Base-by-base conservation (phyloP, 2,797 vertebrate genomes). In the Anabacerthia variegaticeps region DNA sequence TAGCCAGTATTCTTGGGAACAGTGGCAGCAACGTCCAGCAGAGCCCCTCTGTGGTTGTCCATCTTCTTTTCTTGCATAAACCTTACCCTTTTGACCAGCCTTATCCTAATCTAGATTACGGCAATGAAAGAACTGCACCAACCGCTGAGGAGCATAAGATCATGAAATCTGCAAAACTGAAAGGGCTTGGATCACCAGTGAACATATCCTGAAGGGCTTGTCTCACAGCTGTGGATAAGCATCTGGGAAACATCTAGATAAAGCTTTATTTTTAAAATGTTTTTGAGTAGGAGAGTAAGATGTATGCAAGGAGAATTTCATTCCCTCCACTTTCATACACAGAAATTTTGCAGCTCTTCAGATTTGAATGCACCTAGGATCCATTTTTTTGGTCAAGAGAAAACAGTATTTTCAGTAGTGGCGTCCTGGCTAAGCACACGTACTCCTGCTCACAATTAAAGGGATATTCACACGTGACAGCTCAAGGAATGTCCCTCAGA, bases 211-310 rank as follows among this genome's bases (percentile, higher is more conserved):
- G 44, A 93, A 79, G 51, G 59, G 19, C 15, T 89, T 56, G 23
- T 76, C 51, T 85, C 30, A 14, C 48, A 85, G 28, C 2, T 56
- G 36, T 69, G 58, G 24, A 37, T 63, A 59, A 93, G 44, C 43
- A 93, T 52, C 71, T 88, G 51, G 36, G 32, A 93, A 95, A 67
- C 43, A 73, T 46, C 34, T n/a, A 90, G 51, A 66, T 27, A 48
- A 63, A 69, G 23, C 12, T 79, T 74, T 16, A 3, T 51, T 66
- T 82, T 84, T 20, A 2, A 17, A 44, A 56, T 71, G 75, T 8
- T 85, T 92, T 81, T 58, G 59, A 73, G 43, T 55, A 62, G 61
- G 7, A 37, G 7, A 32, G 14, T 19, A 56, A 77, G 15, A 20
- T 23, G 27, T n/a, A 39, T 39, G 2, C 44, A 85, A 82, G 55